Evolutionary conservation across 2,113 vertebrate genomes (phyloP).

Genomic region (Oryctolagus cuniculus): DNA sequence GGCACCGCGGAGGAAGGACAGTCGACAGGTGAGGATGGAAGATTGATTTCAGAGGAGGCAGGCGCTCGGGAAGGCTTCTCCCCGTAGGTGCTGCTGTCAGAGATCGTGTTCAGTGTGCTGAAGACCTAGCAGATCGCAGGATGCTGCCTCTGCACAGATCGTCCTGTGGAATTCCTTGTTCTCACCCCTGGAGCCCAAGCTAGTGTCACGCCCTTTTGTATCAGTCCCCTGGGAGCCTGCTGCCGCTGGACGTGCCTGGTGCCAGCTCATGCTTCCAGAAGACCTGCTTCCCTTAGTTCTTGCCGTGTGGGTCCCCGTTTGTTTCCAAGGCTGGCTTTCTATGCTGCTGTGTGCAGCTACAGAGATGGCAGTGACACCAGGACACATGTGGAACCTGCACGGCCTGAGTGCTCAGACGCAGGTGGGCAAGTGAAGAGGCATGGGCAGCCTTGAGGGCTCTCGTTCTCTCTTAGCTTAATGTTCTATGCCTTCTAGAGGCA

Average conservation of each 20-base stretch:
- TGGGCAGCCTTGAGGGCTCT: not conserved
- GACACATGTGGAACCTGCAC: no score
- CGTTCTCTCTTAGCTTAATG: not conserved
- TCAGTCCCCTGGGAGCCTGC: not conserved
- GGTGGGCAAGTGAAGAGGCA: not conserved
- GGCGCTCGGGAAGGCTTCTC: not conserved
- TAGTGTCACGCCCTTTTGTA: not conserved
- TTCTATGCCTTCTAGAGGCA: not conserved
- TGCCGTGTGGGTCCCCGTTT: not conserved
- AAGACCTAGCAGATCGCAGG: not conserved
- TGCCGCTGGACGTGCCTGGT: not conserved
- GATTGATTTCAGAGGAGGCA: not conserved
- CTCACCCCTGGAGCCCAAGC: not conserved
- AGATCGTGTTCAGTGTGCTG: not conserved
- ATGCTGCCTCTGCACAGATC: not conserved
- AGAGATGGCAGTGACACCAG: not conserved
- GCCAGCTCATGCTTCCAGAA: not conserved
- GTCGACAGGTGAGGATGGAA: not conserved
- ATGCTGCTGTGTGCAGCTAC: not conserved
- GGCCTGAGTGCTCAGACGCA: not conserved
- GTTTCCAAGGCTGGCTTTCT: not conserved
- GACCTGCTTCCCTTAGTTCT: not conserved
- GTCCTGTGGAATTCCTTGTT: not conserved
- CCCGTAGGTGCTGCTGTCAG: not conserved
- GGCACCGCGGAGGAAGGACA: not conserved